Base-by-base conservation (phyloP, 2,888 invertebrate species). In the Phragmatobia fuliginosa region DNA sequence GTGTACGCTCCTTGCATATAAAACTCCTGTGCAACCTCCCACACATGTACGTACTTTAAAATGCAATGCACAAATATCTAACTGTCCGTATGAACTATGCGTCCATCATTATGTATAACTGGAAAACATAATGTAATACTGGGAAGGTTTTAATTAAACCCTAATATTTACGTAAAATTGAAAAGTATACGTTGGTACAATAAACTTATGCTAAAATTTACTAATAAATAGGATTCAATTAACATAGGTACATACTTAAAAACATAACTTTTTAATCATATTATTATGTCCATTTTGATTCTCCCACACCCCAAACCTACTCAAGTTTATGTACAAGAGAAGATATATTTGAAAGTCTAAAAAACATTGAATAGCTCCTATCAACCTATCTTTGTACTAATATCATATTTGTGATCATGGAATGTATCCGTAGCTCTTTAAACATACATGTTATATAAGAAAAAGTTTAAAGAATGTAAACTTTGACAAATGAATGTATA, bases 61-160 rank as follows among this genome's bases (percentile, higher is more conserved):
- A 92, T 91, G 88, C 91, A 82, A 85, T 84, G 82, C 89, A 89
- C 89, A 88, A 90, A 89, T 87, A 87, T 86, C 81, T 89, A 89
- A 76, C 85, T 76, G 80, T 83, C 80, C 81, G 80, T 82, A 83
- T 82, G 81, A 49, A 77, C 67, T 74, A 76, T 70, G 73, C 66
- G 64, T 71, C 62, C 71, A 58, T 65, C 32, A 25, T 14, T 45
- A 59, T 70, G 31, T 38, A n/a, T n/a, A n/a, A n/a, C n/a, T n/a
- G n/a, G n/a, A n/a, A 41, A 41, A 18, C 3, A 8, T 49, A n/a
- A 49, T 41, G 41, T 18, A 5, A 16, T 0, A 41, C 41, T 41
- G 5, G 21, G 45, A 49, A n/a, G n/a, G 21, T 8, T 10, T n/a
- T 8, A 45, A 8, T n/a, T 21, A 45, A n/a, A n/a, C 18, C 41